Percentiles rank a stretch among this genome's conserved stretches.
Conservation (phyloP, 1,140 invertebrate species). For the Neodiprion virginianus region DNA sequence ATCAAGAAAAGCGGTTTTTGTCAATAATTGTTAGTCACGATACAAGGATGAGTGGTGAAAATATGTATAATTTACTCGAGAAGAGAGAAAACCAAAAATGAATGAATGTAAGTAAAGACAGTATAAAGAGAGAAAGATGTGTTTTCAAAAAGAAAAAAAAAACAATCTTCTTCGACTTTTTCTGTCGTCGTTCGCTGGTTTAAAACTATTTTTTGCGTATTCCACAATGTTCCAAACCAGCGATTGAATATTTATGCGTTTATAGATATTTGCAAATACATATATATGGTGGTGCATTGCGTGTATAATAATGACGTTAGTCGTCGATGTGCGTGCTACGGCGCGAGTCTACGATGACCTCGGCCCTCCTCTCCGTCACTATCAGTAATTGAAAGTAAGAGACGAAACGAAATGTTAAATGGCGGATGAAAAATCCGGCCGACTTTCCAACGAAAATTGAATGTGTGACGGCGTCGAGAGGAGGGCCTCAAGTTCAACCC, state of each 20-base stretch:
- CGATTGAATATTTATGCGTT: background rate
- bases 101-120: background rate
- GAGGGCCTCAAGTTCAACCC: conserved; percentile 28
- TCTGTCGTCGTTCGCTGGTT: background rate
- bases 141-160: background rate
- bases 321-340: conserved; percentile 52
- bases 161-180: background rate
- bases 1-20: background rate
- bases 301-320: conserved; percentile 8
- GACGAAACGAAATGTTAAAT: background rate
- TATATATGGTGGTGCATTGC: background rate
- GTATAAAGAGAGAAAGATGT: conserved; percentile 2
- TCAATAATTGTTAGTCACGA: background rate
- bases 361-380: conserved; percentile 17
- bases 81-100: background rate
- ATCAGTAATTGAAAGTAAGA: conserved; percentile 2
- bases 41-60: background rate
- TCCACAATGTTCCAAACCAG: background rate
- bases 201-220: background rate
- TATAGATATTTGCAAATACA: too few relatives aligned
- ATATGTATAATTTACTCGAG: background rate
- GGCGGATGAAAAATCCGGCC: too few relatives aligned
- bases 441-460: too few relatives aligned
- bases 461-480: background rate
- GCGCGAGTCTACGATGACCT: conserved; percentile 56